A percentile compares a stretch with the other conserved stretches of the same genome.
Conservation (phyloP, 92 coral and sea anemone genomes). For the Epizoanthus stellaris region DNA sequence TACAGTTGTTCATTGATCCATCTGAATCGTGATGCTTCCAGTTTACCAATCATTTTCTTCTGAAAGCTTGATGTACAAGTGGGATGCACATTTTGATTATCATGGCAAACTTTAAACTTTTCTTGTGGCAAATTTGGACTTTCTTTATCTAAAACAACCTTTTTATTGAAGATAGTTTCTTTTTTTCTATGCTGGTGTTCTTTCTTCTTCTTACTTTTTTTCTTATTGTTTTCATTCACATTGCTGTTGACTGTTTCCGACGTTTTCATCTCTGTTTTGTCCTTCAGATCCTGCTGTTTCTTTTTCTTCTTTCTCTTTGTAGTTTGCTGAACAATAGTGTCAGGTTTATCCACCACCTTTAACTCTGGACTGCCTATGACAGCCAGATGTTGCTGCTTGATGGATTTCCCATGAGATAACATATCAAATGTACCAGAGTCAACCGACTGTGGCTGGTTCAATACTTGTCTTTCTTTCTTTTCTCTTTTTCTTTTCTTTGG, state of each 20-base stretch:
- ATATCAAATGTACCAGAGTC: not conserved
- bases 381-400: not conserved
- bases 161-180: not conserved
- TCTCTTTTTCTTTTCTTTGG: conserved; percentile 57
- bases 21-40: conserved; percentile 93
- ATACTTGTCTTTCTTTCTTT: conserved; percentile 25
- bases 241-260: not conserved
- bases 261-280: conserved; percentile 15
- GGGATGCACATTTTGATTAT: not conserved
- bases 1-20: conserved; percentile 97
- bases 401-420: conserved; percentile 23
- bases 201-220: conserved; percentile 26
- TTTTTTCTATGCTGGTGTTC: conserved; percentile 1
- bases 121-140: not conserved
- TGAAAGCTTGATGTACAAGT: conserved; percentile 53
- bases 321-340: not conserved
- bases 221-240: not conserved
- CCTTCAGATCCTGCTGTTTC: conserved; percentile 42
- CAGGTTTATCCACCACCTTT: not conserved
- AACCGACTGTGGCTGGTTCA: not conserved
- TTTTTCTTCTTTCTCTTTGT: conserved; percentile 23
- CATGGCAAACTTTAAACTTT: not conserved
- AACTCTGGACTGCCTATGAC: not conserved
- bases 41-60: conserved; percentile 81
- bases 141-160: not conserved